Conservation (phyloP, 2,888 invertebrate genomes). For the Phengaris arion region DNA sequence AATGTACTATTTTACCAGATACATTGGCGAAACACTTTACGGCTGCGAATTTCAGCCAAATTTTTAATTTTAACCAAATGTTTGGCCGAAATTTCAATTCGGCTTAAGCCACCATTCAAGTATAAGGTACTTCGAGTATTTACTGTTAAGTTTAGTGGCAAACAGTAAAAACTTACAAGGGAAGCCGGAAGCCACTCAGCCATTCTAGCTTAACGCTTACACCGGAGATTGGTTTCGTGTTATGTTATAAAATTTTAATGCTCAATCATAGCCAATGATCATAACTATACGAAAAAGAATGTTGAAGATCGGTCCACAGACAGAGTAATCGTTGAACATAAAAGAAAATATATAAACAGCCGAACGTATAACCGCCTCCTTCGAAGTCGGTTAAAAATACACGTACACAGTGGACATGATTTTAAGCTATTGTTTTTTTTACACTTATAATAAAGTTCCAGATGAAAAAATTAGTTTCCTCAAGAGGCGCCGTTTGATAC, state of each 20-base stretch:
- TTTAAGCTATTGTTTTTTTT: neutral
- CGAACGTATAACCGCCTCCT: too few species aligned
- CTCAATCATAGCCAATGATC: neutral
- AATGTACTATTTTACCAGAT: too few species aligned
- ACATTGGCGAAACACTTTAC: too few species aligned
- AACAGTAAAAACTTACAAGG: neutral
- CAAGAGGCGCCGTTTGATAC: slow-evolving; percentile 14
- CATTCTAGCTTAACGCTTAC: neutral
- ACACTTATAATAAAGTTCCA: neutral
- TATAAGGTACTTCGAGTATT: neutral
- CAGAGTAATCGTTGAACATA: too few species aligned
- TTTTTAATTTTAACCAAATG: too few species aligned
- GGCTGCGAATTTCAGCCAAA: too few species aligned
- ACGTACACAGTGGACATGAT: neutral
- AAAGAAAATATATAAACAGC: too few species aligned
- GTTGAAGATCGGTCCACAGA: too few species aligned
- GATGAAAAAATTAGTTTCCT: slow-evolving; percentile 3
- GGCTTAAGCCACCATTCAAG: too few species aligned
- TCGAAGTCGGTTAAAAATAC: too few species aligned
- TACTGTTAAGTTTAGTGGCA: neutral
- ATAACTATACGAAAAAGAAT: too few species aligned
- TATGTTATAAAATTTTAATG: neutral
- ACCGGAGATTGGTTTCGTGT: slow-evolving; percentile 5
- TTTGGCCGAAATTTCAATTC: too few species aligned
- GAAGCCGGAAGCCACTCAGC: neutral